Evolutionary conservation across 53 echinoderm and acorn worm species (phyloP).

Genomic region (Antedon mediterranea): DNA sequence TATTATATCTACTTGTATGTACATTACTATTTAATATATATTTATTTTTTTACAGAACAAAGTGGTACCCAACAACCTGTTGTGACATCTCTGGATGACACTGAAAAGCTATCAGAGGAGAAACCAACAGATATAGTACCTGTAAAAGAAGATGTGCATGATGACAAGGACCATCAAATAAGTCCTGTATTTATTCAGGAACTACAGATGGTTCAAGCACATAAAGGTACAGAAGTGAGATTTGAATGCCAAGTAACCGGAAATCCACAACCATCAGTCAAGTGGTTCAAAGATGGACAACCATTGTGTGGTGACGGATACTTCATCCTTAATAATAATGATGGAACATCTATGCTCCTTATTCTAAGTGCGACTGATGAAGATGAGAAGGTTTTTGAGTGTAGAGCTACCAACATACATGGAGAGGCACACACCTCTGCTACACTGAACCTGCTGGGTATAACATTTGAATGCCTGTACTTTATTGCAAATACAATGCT

Average conservation of each 20-base stretch:
- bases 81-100: neutral
- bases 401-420: slow-evolving; percentile 60
- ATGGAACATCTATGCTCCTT: slow-evolving; percentile 63
- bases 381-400: slow-evolving; percentile 69
- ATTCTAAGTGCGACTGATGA: slow-evolving; percentile 77
- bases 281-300: slow-evolving; percentile 76
- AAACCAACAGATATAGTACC: neutral
- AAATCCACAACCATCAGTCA: slow-evolving; percentile 49
- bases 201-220: slow-evolving; percentile 30
- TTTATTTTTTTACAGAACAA: too few relatives aligned
- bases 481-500: neutral
- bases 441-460: slow-evolving; percentile 7
- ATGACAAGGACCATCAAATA: slow-evolving; percentile 25
- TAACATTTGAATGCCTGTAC: neutral
- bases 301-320: slow-evolving; percentile 58
- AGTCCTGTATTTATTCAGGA: slow-evolving; percentile 58
- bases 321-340: slow-evolving; percentile 67
- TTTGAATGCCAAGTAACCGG: slow-evolving; percentile 85
- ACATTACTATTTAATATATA: too few relatives aligned
- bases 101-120: neutral
- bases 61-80: too few relatives aligned
- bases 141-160: neutral
- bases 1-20: too few relatives aligned
- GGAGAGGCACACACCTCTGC: slow-evolving; percentile 63
- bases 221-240: slow-evolving; percentile 40